Conservation (phyloP, 2,113 vertebrate genomes). For the Regulus satrapa region DNA sequence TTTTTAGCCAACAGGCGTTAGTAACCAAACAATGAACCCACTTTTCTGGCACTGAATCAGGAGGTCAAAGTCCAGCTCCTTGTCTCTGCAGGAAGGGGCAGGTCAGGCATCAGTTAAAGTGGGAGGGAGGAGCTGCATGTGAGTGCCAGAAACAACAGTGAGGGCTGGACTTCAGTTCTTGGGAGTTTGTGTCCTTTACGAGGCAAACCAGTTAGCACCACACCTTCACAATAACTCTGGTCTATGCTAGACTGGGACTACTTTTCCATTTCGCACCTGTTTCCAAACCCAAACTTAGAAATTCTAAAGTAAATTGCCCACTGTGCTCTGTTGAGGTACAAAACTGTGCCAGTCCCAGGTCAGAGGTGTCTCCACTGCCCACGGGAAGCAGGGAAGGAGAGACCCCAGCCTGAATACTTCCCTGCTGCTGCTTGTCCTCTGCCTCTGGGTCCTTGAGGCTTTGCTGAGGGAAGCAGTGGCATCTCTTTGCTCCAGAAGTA, state of each 20-base stretch:
- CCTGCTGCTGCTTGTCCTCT: background rate
- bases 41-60: background rate
- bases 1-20: background rate
- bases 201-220: background rate
- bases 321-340: background rate
- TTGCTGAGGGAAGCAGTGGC: background rate
- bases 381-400: background rate
- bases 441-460: background rate
- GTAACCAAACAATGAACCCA: background rate
- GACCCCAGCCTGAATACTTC: accelerated
- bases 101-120: background rate
- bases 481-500: background rate
- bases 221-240: background rate
- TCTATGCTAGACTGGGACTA: accelerated
- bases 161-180: background rate
- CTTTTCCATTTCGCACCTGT: background rate
- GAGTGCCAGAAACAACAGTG: background rate
- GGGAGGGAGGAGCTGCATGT: background rate
- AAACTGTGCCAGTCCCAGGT: background rate
- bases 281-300: background rate
- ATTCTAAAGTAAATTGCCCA: background rate
- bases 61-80: background rate
- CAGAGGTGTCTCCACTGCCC: background rate
- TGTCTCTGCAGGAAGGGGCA: background rate
- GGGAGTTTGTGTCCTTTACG: background rate